Conservation (phyloP, 2,888 invertebrate genomes). For the Eucriotettix oculatus region DNA sequence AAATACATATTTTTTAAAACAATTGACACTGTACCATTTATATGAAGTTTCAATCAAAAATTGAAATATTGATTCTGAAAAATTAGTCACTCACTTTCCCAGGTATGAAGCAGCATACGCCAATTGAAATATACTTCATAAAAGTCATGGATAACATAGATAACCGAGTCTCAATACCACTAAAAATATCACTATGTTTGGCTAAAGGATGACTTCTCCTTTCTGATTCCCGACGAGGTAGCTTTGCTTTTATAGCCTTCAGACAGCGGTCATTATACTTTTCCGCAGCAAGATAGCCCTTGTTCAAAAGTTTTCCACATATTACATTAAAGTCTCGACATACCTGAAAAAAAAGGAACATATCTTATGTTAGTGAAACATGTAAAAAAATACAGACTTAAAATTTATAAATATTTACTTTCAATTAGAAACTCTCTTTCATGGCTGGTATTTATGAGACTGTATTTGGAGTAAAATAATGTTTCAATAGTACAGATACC, state of each 20-base stretch:
- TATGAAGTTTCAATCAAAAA: no score
- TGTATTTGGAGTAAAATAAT: no score
- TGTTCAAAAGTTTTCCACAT: conserved; percentile 58
- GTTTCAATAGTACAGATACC: no score
- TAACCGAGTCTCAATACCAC: conserved; percentile 77
- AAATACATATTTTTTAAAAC: no score
- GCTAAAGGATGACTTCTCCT: conserved; percentile 68
- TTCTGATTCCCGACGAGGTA: conserved; percentile 81
- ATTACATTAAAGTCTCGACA: conserved; percentile 58
- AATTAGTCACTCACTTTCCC: conserved; percentile 49
- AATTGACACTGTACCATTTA: no score
- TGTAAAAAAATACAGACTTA: neutral
- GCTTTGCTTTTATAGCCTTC: conserved; percentile 59
- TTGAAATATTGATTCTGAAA: no score
- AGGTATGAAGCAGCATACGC: conserved; percentile 81
- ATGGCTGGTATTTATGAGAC: no score
- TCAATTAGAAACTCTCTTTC: no score
- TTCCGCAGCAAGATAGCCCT: conserved; percentile 68
- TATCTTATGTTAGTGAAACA: neutral
- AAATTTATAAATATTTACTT: no score
- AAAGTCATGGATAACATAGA: conserved; percentile 90
- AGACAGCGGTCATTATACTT: conserved; percentile 56
- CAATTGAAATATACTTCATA: conserved; percentile 68
- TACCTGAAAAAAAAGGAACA: conserved; percentile 37
- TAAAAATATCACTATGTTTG: conserved; percentile 77